Base-by-base conservation (phyloP, 2,797 vertebrate species). In the Austrolebias charrua region DNA sequence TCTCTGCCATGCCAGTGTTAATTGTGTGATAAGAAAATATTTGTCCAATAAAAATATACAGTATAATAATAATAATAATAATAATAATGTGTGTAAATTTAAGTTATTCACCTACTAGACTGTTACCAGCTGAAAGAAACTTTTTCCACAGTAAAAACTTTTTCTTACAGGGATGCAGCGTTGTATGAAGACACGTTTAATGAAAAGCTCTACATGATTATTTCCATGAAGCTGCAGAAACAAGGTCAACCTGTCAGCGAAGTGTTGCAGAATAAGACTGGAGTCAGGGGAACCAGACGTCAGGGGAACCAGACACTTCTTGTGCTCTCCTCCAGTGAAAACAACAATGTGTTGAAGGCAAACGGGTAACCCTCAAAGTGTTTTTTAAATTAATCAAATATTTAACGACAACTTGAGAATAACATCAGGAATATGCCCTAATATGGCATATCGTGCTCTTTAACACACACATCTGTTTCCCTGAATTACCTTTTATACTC, bases 341-440 rank as follows among this genome's bases (percentile, higher is more conserved):
- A 73, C 48, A 55, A 51, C 55, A 52, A 49, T 44, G 75, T 38
- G 0, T 52, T 72, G 69, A 77, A 90, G 77, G 84, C 67, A 52
- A 70, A 76, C 83, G 88, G 89, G 86, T 88, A 85, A 64, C 80
- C 81, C 75, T 81, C 66, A 78, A 79, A 81, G 85, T 73, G 73
- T 66, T 63, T 76, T n/a, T 72, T 75, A 88, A 88, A 91, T 88
- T 87, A 43, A 43, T 88, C 8, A 47, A 83, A 91, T 91, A 77
- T 63, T 59, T 71, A 79, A 88, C 38, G 69, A 74, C 87, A 79
- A 61, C 81, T 74, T 76, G 83, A 19, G 69, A 75, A 79, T 81
- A 82, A 89, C 87, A 82, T 90, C 82, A 79, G 31, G 81, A 85
- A 85, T 91, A 82, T 88, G 88, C 84, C 90, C 92, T 81, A 51